Conservation (phyloP, 2,113 vertebrate genomes). For the Protobothrops flavoviridis region DNA sequence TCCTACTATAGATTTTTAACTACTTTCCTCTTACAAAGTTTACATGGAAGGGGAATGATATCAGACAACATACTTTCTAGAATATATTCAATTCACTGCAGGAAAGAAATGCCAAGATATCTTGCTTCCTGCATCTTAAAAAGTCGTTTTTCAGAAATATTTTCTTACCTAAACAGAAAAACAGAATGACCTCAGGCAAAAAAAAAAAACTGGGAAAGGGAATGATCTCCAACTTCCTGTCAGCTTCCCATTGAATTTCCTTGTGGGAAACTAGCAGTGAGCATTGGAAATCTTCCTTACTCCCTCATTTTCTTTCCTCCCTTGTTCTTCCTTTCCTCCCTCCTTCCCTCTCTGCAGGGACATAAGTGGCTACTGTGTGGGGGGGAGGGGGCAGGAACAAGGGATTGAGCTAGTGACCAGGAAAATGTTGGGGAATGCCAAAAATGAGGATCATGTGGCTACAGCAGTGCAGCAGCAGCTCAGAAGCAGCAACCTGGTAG, state of each 20-base stretch:
- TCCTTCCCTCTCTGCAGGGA: no score
- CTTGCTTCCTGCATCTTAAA: background rate
- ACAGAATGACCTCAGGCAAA: no score
- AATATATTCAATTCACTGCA: background rate
- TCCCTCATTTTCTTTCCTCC: no score
- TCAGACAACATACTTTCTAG: background rate
- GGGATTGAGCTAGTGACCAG: background rate
- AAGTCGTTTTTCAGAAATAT: background rate
- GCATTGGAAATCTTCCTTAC: no score
- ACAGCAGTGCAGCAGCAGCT: background rate
- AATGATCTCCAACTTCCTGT: no score
- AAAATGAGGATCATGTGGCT: background rate
- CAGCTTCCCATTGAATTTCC: no score
- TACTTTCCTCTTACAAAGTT: background rate
- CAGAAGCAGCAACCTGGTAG: background rate
- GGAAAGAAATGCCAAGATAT: background rate
- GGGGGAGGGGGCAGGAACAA: fast-evolving
- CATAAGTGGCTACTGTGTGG: background rate
- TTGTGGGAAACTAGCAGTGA: no score
- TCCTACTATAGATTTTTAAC: background rate
- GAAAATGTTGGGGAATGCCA: background rate
- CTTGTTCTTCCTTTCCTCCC: no score
- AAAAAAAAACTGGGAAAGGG: no score
- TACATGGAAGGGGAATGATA: background rate
- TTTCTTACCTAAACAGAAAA: no score